phyloP scores from a whole-genome alignment of 2,888 invertebrate genomes.

The Erynnis tages region DNA sequence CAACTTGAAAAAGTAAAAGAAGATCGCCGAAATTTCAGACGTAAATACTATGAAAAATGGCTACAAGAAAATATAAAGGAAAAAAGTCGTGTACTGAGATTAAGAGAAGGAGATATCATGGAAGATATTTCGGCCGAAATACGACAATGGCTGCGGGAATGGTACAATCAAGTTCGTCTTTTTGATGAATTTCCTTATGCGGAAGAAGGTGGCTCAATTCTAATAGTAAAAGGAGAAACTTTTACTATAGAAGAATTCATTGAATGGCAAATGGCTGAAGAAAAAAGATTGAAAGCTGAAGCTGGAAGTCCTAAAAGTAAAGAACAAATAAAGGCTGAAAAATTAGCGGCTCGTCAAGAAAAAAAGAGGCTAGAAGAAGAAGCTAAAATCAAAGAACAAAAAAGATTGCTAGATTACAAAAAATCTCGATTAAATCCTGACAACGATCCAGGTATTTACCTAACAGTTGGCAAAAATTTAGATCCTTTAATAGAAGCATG shows the following conservation, averaged over 20 bases:
- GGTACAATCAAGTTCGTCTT: slow-evolving; percentile 77
- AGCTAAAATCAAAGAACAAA: slow-evolving; percentile 56
- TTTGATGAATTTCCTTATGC: slow-evolving; percentile 89
- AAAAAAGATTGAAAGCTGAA: slow-evolving; percentile 60
- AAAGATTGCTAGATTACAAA: slow-evolving; percentile 66
- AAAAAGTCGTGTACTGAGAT: slow-evolving; percentile 69
- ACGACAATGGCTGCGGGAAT: slow-evolving; percentile 86
- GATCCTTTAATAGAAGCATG: slow-evolving; percentile 49
- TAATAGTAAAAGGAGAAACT: slow-evolving; percentile 82
- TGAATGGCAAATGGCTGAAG: slow-evolving; percentile 57
- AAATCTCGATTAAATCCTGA: slow-evolving; percentile 72
- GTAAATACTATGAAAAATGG: slow-evolving; percentile 68
- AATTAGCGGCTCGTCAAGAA: slow-evolving; percentile 63
- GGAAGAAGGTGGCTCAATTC: slow-evolving; percentile 85
- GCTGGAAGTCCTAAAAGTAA: slow-evolving; percentile 56
- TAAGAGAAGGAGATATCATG: slow-evolving; percentile 82
- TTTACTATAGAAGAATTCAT: slow-evolving; percentile 82
- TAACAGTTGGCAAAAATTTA: slow-evolving; percentile 48
- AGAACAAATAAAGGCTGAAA: slow-evolving; percentile 73
- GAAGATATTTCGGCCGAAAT: slow-evolving; percentile 90
- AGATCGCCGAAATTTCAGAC: slow-evolving; percentile 65
- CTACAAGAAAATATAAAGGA: slow-evolving; percentile 69
- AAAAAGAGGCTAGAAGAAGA: slow-evolving; percentile 55
- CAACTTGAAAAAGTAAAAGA: slow-evolving; percentile 71
- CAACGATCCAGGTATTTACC: slow-evolving; percentile 65